Evolutionary conservation across 2,113 vertebrate species (phyloP).

Genomic region (Sylvilagus bachmani): DNA sequence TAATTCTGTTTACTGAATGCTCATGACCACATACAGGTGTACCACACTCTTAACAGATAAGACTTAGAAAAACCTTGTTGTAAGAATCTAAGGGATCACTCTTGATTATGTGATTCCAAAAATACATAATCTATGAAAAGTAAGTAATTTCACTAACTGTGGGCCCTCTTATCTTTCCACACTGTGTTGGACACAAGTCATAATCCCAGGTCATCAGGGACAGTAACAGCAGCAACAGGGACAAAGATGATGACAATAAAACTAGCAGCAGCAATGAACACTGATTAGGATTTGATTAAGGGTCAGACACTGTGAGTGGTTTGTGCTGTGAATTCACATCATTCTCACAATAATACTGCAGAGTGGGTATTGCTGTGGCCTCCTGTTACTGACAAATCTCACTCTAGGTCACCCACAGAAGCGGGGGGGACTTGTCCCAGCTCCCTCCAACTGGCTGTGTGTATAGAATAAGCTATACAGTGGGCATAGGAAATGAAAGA

Average conservation of each 20-base stretch:
- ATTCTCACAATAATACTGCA: neutral
- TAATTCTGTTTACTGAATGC: neutral
- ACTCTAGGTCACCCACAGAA: neutral
- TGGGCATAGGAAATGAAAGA: neutral
- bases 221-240: neutral
- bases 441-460: neutral
- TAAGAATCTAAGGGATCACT: neutral
- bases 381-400: neutral
- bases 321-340: neutral
- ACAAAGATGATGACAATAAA: fast-evolving
- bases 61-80: neutral
- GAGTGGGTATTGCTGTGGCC: neutral
- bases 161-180: constrained; percentile 89
- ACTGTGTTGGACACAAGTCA: neutral
- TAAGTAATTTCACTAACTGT: neutral
- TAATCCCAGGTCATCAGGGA: neutral
- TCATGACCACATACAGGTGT: neutral
- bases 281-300: fast-evolving
- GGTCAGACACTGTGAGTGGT: neutral
- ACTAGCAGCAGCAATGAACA: no score
- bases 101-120: neutral
- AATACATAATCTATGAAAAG: neutral
- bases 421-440: neutral
- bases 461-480: neutral
- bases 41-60: constrained; percentile 37